A percentile compares a stretch with the other conserved stretches of the same genome.
These are phyloP conservation scores for Aplysina aerophoba DNA, from an alignment of 37 sponge, comb jelly and placozoan genomes.

Conservation along the genomic window DNA sequence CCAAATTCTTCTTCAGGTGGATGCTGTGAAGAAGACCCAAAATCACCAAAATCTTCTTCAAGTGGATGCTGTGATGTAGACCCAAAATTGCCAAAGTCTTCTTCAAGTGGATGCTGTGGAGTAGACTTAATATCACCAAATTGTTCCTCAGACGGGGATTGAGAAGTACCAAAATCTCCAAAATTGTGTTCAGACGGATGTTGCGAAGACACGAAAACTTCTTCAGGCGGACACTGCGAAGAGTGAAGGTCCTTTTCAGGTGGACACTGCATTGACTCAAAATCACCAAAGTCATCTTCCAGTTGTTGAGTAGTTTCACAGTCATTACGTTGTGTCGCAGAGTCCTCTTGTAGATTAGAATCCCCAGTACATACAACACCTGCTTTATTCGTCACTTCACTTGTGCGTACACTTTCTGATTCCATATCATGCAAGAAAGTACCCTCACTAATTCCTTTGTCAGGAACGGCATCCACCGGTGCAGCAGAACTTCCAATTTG, in stretches of 20 bases:
- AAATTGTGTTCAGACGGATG: not conserved
- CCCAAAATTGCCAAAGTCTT: conserved; percentile 26
- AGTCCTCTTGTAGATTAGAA: no score
- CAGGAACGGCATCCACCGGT: no score
- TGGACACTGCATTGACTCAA: not conserved
- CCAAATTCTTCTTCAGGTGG: not conserved
- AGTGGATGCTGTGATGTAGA: not conserved
- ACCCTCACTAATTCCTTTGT: no score
- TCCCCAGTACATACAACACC: no score
- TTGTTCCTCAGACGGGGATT: not conserved
- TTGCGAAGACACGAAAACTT: no score
- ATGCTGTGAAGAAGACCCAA: not conserved
- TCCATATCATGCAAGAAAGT: no score
- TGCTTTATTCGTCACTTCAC: no score
- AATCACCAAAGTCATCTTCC: conserved; percentile 27
- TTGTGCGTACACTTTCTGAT: no score
- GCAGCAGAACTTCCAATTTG: no score
- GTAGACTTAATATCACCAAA: conserved; percentile 17
- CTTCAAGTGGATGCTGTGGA: not conserved
- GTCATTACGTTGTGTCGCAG: no score
- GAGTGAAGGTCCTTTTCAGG: not conserved
- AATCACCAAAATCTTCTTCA: conserved; percentile 32
- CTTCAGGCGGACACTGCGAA: no score
- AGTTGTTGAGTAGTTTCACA: no score
- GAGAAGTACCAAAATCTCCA: not conserved